Evolutionary conservation across 92 coral and sea anemone genomes (phyloP), one percentile per base, ranked within the genome.

Genomic region (Pocillopora grandis): DNA sequence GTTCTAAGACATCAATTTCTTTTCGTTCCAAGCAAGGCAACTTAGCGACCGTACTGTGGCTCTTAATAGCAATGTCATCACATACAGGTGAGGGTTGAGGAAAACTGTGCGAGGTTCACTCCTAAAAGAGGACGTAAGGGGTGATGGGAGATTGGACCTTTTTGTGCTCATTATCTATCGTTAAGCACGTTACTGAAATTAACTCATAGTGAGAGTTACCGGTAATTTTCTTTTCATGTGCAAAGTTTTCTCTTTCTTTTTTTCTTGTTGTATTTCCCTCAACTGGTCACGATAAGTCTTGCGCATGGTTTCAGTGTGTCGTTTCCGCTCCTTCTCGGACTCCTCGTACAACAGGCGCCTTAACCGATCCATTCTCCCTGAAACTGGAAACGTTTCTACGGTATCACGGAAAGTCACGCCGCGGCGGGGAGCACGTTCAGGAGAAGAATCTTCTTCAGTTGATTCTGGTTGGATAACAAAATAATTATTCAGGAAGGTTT

Each of bases 331-430:
- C 61, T 92, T 93, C 66, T 92, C 88, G 18, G 91, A 92, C 52
- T 94, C 97, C 11, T 86, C 88, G 31, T 96, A 92, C 87, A 96
- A 85, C 31, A 92, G 93, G 20, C 89, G 90, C 59, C 96, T 90
- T 59, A 96, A 84, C 73, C 98, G 87, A 61, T 96, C 99, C 86
- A 96, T 88, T 88, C 97, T 81, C 79, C 94, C 95, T 12, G 96
- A 94, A 36, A 96, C 93, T 15, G 98, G 97, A 69, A 94, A 84
- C 13, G 95, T 94, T 62, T 94, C 93, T 10, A 92, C 95, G 85
- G 95, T 87, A 61, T 96, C 99, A 76, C 92, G 92, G 80, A 96
- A 96, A 33, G 91, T 91, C 58, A 96, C 99, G 17, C 90, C 95
- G 21, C 98, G 98, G 58, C 90, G 95, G 14, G 88, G 15, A 35